Base-by-base conservation (phyloP, 2,888 invertebrate genomes). In the Drosophila nigritarsus region DNA sequence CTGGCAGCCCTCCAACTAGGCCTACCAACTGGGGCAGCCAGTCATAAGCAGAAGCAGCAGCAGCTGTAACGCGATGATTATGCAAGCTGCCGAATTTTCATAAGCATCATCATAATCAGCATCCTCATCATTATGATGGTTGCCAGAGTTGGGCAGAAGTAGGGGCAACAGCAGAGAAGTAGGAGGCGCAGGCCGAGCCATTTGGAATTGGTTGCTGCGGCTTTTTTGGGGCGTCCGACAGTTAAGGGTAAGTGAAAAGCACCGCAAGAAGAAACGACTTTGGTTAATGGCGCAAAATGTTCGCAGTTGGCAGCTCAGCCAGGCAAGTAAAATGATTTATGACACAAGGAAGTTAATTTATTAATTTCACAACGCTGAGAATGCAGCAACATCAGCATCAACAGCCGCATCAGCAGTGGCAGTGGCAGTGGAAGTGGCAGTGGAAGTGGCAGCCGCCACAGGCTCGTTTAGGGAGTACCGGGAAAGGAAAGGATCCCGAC, bases 281-380 rank as follows among this genome's bases (percentile, higher is more conserved):
- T 90, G 85, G 89, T 82, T 85, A 85, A 85, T 85, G 91, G 89
- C 86, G 81, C 90, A 90, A 85, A 85, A 87, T 85, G 84, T 87
- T 85, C 84, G 77, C 86, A 87, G 87, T 80, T 82, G 83, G 88
- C 74, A 74, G 73, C 65, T 65, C 70, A 72, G 74, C 61, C 34
- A 61, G 71, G 68, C 65, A 75, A 60, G 50, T 75, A 74, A 83
- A 90, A 90, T 91, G 89, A 90, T 90, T 90, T 90, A 90, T 90
- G 83, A 65, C 73, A 65, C 82, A 80, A 85, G 90, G 79, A 89
- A 91, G 89, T 90, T 90, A 91, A 89, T 90, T 89, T 89, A 91
- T 89, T 89, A 89, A 89, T 91, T 90, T 90, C 82, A 75, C 55
- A 59, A 66, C 65, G 63, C 70, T 59, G 61, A 64, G 75, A 67